Percentiles rank a stretch among this genome's conserved stretches.
These are phyloP conservation scores for Onychostruthus taczanowskii DNA, from an alignment of 2,113 vertebrate genomes.

Conservation along the genomic window DNA sequence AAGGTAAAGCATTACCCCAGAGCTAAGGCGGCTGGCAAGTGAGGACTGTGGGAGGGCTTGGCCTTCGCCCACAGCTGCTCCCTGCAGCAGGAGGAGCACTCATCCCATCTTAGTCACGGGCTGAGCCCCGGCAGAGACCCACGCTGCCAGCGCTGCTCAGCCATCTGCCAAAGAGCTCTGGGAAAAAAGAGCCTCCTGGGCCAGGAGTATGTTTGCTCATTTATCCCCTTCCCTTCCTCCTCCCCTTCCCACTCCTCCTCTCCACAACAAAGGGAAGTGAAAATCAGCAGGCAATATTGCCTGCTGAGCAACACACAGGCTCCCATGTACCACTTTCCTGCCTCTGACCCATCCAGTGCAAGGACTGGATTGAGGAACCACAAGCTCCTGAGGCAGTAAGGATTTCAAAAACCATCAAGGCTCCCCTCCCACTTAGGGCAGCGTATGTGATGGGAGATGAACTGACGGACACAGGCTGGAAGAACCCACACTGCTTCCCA, in stretches of 20 bases:
- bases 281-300: neutral
- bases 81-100: neutral
- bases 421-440: neutral
- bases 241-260: neutral
- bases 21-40: neutral
- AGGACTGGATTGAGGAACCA: neutral
- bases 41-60: neutral
- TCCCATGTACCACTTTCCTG: neutral
- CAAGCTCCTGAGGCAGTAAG: neutral
- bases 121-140: rapidly evolving
- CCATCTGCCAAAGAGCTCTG: neutral
- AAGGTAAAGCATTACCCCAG: neutral
- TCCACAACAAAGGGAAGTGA: neutral
- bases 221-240: neutral
- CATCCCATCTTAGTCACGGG: neutral
- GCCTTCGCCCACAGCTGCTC: neutral
- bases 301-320: neutral
- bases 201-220: neutral
- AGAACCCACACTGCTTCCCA: neutral
- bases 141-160: neutral
- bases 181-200: neutral
- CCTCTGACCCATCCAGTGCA: neutral
- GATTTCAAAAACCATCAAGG: neutral
- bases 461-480: neutral
- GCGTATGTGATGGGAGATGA: neutral